Evolutionary conservation across 2,113 vertebrate genomes (phyloP), one percentile per base, ranked within the genome.

Genomic region (Varanus salvator): DNA sequence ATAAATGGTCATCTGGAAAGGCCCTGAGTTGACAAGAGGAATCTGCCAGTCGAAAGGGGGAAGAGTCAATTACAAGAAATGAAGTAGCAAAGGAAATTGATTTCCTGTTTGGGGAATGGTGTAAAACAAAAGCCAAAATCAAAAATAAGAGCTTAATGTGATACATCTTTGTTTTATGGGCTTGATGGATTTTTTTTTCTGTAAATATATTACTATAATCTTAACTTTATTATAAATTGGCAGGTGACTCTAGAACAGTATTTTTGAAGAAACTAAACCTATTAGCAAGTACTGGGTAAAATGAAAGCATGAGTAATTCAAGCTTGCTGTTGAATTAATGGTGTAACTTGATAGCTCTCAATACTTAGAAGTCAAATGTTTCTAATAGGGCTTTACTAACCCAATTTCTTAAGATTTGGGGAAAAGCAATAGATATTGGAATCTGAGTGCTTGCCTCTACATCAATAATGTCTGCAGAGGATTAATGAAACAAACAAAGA

Each of bases 401-500:
- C 38, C 75, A 52, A 87, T 85, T 89, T 93, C 91, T 96, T 91
- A 87, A 52, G 90, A 87, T 69, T n/a, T 82, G 57, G 87, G 77
- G 93, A 84, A 88, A 29, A 87, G 48, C 0, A 90, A 91, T 68
- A 96, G 86, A 89, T 81, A 81, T 89, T 92, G 94, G 81, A 95
- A 91, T 92, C 93, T 83, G 94, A 94, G 87, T 80, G 48, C 91
- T 91, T 25, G 25, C 90, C 95, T 90, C 96, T 89, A 93, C 93
- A 91, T 93, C 92, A 27, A 93, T 25, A 1, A 74, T 8, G 86
- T 72, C 93, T 93, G 95, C 92, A 92, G 93, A 94, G 96, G 94
- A 94, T 90, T 50, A 92, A 95, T 91, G 71, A 94, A 94, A 91
- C 90, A 91, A 78, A 93, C 92, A 92, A 93, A 87, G 71, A 95